These are phyloP conservation scores for Nyctalus aviator DNA, from an alignment of 2,797 vertebrate species.

Conservation along the genomic window DNA sequence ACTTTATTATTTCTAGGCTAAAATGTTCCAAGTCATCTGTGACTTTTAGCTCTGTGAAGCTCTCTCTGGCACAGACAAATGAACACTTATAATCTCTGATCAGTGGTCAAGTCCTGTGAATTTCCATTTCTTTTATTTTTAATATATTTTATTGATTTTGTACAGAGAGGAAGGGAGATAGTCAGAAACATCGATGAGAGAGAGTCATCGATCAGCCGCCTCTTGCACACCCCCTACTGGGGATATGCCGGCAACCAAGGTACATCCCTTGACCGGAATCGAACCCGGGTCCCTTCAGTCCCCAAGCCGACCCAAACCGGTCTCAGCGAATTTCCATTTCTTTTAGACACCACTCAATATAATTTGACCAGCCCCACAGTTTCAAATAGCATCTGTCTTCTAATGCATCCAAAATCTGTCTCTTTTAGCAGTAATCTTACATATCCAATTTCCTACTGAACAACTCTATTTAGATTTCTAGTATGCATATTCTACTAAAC, in stretches of 20 bases:
- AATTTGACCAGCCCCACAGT: neutral
- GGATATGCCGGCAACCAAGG: too few species aligned
- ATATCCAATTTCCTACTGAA: neutral
- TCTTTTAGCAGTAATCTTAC: neutral
- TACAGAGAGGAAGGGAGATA: too few species aligned
- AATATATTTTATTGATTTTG: too few species aligned
- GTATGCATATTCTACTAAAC: neutral
- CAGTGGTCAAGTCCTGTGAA: neutral
- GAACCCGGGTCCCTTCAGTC: too few species aligned
- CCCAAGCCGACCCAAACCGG: too few species aligned
- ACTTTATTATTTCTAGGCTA: neutral
- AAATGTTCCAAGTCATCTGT: neutral
- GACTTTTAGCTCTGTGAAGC: neutral
- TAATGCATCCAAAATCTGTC: neutral
- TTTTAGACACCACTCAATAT: neutral
- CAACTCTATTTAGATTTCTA: neutral
- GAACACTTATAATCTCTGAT: neutral
- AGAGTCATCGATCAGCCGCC: too few species aligned
- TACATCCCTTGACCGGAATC: too few species aligned
- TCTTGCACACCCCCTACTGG: too few species aligned
- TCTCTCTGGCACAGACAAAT: neutral
- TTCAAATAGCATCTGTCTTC: conserved; percentile 7
- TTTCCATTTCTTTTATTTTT: neutral
- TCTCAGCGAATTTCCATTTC: neutral
- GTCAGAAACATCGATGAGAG: too few species aligned